Evolutionary conservation across 2,888 invertebrate genomes (phyloP), one percentile per base, ranked within the genome.

Genomic region (Aphodius sticticus): DNA sequence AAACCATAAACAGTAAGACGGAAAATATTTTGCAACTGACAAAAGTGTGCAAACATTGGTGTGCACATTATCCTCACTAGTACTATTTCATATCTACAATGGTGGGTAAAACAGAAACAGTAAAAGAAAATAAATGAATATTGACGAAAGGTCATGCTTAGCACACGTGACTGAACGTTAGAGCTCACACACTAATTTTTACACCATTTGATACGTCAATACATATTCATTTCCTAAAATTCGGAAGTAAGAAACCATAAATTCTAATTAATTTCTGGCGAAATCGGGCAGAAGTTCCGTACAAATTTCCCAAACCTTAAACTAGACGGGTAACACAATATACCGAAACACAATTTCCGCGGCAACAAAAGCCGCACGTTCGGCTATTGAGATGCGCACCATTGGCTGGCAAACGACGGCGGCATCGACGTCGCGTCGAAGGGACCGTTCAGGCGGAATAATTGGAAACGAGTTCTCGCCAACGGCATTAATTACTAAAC

Each of bases 401-500:
- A 53, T 53, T 53, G 53, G 53, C 53, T 53, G 53, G 53, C 53
- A 53, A 26, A 26, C 26, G 26, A 53, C 53, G 53, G 12, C 53
- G 53, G 53, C 53, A 53, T 53, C 53, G 53, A 5, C 53, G 53
- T 53, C 53, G 53, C 53, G 53, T 53, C 53, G 53, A 53, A 53
- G 53, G 53, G 53, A 53, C 53, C 53, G 12, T 53, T 53, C 53
- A 53, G 53, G 9, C 53, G 53, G 53, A 53, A 53, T 53, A 53
- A 53, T 53, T 53, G 53, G 26, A 53, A 53, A 53, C 53, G 53
- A 53, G 53, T 53, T 53, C 53, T 53, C 53, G 53, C 53, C 53
- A 53, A 53, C 53, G 53, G 53, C 53, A 53, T 53, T 53, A 53
- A 53, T 53, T 53, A 53, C 53, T 53, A 53, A 53, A 53, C 53